Evolutionary conservation across 35 echinoderm and acorn worm species (phyloP), one percentile per base, ranked within the genome.

Genomic region (Chiridota heheva): DNA sequence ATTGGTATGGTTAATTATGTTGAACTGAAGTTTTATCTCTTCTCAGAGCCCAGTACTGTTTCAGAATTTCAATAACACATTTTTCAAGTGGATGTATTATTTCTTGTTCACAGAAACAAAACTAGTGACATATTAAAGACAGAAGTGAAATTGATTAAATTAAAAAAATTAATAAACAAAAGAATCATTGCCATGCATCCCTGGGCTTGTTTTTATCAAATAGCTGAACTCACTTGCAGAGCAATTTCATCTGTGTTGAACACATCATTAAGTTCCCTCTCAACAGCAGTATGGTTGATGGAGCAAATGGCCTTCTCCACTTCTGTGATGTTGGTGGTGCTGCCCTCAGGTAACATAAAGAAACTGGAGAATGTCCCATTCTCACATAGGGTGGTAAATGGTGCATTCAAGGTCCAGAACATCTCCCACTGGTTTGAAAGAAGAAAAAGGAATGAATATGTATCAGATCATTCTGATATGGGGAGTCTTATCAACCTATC

Each of bases 231-330:
- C 31, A 80, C 76, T 59, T 80, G 28, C 0, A 17, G 40, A 29
- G 44, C 24, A 24, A 7, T 61, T 41, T 80, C 37, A 42, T 58
- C 59, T 1, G 63, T n/a, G 40, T 59, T 59, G 63, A 80, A 80
- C 7, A 80, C 53, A 25, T 80, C 36, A 15, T 24, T 33, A 13
- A 80, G 37, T 61, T 80, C 55, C 30, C 31, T 22, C 15, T 62
- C 31, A 5, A 80, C 7, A 18, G 27, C 76, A 28, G 76, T 80
- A 5, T 27, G 4, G 43, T 80, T 62, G 10, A 80, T 40, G 8
- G 36, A 37, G 31, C 76, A 80, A 26, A 80, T 40, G 30, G 76
- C 76, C 7, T 38, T 25, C 59, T 80, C 76, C 31, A 80, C 56
- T 8, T 37, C 55, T 0, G 1, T 15, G 38, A 80, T 12, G 40